A percentile compares a stretch with the other conserved stretches of the same genome.
These are phyloP conservation scores for Ectropis crepuscularia DNA, from an alignment of 2,888 invertebrate species.

Conservation along the genomic window DNA sequence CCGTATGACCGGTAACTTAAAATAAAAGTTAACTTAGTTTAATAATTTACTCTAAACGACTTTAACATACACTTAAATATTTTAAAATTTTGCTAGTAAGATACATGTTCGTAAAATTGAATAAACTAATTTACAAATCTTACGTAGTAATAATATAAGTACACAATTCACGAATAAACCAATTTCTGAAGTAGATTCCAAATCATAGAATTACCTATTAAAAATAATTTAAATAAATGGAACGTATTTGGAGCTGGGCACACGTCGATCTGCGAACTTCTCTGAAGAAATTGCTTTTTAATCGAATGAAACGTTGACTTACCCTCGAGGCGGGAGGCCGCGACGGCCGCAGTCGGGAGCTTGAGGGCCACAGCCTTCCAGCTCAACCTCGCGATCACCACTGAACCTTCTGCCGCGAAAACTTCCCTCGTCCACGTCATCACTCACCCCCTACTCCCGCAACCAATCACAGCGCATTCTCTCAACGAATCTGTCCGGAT, in stretches of 20 bases:
- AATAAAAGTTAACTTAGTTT: neutral
- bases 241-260: constrained; percentile 47
- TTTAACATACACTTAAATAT: neutral
- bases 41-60: neutral
- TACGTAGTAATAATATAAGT: constrained; percentile 11
- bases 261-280: constrained; percentile 54
- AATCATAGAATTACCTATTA: constrained; percentile 18
- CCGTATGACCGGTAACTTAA: no score
- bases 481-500: constrained; percentile 63
- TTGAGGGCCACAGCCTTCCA: constrained; percentile 68
- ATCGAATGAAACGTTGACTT: constrained; percentile 81
- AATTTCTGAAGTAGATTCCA: constrained; percentile 27
- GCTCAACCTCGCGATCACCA: constrained; percentile 73
- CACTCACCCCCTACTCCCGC: constrained; percentile 72
- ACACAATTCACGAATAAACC: neutral
- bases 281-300: constrained; percentile 81
- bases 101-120: neutral
- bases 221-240: constrained; percentile 36
- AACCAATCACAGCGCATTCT: constrained; percentile 65
- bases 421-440: constrained; percentile 80
- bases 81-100: constrained; percentile 5
- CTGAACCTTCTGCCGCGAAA: constrained; percentile 79
- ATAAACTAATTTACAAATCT: constrained; percentile 20
- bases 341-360: constrained; percentile 59
- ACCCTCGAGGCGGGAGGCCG: constrained; percentile 71